Base-by-base conservation (phyloP, 2,797 vertebrate species). In the Xenentodon cancila region DNA sequence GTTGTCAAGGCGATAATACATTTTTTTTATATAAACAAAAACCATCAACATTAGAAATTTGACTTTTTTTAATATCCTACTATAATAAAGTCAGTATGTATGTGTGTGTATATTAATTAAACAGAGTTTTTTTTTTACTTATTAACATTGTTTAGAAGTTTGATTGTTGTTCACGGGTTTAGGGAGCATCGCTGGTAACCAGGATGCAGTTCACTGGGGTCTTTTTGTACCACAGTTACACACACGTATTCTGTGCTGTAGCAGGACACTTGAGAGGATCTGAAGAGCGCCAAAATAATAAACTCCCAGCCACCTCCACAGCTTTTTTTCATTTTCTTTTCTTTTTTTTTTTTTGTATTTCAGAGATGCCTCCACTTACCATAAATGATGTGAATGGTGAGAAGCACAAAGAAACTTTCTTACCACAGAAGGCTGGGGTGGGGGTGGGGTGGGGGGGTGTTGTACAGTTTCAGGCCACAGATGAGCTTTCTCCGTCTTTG, bases 391-490 rank as follows among this genome's bases (percentile, higher is more conserved):
- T 50, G 32, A 75, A 65, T 64, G 61, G 62, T 13, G 3, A 65
- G 75, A 70, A 78, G 62, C 50, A 67, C 54, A 79, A 68, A 78
- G 78, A 74, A 68, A 25, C 48, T 22, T 64, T 53, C 77, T 68
- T 40, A 68, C 70, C 75, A n/a, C 79, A 86, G 50, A 68, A 49
- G 76, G 68, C 56, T 76, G 59, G 64, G 71, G 53, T 68, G 79
- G 73, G 73, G 75, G 70, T 57, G 45, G 75, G 70, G 64, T 63
- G 79, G n/a, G n/a, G n/a, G n/a, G n/a, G n/a, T n/a, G 82, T 80
- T 77, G 65, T 74, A 76, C 79, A 76, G 75, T 88, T 85, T 78
- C 52, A 84, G 74, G 71, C 71, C 54, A 77, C 82, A 69, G 80
- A 86, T 79, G 70, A 45, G 84, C 56, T 68, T 67, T 69, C 67